Percentiles rank a stretch among this genome's conserved stretches.
Evolutionary conservation across 2,888 invertebrate genomes (phyloP).

Genomic region (Cataglyphis livida): DNA sequence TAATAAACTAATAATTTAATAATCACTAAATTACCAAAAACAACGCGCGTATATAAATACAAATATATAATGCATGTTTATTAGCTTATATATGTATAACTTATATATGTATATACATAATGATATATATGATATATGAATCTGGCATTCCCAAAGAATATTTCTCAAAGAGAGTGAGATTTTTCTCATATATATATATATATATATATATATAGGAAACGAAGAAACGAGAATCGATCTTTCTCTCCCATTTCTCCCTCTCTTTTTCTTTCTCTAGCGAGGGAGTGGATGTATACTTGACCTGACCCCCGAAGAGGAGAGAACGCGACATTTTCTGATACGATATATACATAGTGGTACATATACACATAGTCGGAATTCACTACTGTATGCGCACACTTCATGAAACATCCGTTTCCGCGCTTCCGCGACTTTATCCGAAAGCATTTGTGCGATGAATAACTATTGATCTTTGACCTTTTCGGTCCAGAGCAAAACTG

Average conservation of each 20-base stretch:
- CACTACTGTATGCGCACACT: not conserved
- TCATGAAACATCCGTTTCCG: constrained; percentile 12
- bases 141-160: not conserved
- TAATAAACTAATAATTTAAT: not conserved
- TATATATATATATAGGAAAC: not conserved
- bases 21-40: not conserved
- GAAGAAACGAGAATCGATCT: constrained; percentile 58
- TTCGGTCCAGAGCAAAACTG: constrained; percentile 4
- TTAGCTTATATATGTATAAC: too few relatives aligned
- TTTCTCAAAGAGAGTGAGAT: not conserved
- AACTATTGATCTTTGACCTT: constrained; percentile 50
- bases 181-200: not conserved
- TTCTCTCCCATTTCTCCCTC: constrained; percentile 53
- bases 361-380: not conserved
- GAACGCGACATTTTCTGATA: not conserved
- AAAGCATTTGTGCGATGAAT: constrained; percentile 63
- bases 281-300: constrained; percentile 25
- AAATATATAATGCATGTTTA: not conserved
- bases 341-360: not conserved
- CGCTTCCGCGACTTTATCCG: constrained; percentile 61
- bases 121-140: not conserved
- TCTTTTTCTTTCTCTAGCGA: constrained; percentile 55
- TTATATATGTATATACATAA: not conserved
- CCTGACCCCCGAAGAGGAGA: constrained; percentile 4
- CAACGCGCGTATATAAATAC: not conserved